A percentile compares a stretch with the other conserved stretches of the same genome.
phyloP scores from a whole-genome alignment of 2,888 invertebrate species.

The Ceriagrion tenellum region DNA sequence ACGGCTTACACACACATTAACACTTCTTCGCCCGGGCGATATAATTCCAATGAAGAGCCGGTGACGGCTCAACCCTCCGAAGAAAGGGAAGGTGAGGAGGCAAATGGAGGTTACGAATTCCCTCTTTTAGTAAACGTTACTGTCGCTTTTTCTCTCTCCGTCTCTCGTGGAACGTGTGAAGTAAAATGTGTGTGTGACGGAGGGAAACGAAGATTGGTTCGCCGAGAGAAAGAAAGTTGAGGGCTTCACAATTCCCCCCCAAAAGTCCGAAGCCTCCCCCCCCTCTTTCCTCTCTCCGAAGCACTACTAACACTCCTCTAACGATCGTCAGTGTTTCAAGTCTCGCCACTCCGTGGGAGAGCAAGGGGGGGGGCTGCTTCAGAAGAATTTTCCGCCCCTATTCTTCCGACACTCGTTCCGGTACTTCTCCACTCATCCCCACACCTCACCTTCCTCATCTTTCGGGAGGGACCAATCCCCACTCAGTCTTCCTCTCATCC shows the following conservation, averaged over 20 bases:
- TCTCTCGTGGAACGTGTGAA: background rate
- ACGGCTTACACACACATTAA: no score
- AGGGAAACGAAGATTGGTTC: background rate
- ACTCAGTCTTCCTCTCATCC: background rate
- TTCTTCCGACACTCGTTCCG: background rate
- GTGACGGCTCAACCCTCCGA: no score
- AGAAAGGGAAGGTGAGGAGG: no score
- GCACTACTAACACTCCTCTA: slow-evolving; percentile 7
- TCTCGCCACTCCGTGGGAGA: background rate
- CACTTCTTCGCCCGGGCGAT: no score
- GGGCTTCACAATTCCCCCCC: no score
- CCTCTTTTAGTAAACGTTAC: no score
- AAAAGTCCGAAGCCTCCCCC: no score
- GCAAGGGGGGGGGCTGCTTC: background rate
- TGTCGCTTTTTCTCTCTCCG: background rate
- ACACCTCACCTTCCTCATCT: background rate
- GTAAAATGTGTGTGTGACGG: background rate
- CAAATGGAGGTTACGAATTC: no score
- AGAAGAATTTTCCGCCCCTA: slow-evolving; percentile 13
- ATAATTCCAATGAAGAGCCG: no score
- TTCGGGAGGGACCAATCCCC: background rate
- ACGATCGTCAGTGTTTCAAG: slow-evolving; percentile 42
- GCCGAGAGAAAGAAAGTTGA: no score
- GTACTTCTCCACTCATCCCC: background rate
- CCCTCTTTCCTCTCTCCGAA: no score